These are phyloP conservation scores for Hucho hucho DNA, from an alignment of 2,113 vertebrate species.

Conservation along the genomic window DNA sequence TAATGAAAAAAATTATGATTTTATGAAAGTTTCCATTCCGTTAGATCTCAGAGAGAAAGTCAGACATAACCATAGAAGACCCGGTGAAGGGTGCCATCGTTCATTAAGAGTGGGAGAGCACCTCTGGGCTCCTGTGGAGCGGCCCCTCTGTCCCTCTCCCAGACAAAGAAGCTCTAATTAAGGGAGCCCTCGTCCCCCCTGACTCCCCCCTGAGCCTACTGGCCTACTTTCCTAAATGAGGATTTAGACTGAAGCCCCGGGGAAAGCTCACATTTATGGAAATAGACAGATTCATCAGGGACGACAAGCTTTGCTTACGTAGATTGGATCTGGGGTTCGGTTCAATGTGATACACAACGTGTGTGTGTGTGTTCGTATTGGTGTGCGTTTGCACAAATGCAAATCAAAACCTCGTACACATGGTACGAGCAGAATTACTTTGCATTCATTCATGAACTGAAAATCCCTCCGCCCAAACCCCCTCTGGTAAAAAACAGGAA, in stretches of 20 bases:
- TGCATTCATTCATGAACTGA: neutral
- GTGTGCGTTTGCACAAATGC: neutral
- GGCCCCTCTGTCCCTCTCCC: neutral
- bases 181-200: neutral
- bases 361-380: neutral
- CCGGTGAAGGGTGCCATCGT: neutral
- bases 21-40: neutral
- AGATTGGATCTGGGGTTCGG: neutral
- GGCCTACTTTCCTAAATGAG: conserved; percentile 9
- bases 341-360: neutral
- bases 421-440: neutral
- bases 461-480: neutral
- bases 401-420: neutral
- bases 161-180: conserved; percentile 1
- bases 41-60: neutral
- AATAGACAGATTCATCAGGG: neutral
- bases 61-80: neutral
- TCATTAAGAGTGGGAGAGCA: neutral
- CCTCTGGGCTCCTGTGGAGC: neutral
- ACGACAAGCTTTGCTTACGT: neutral
- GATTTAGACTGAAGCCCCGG: conserved; percentile 3
- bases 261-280: conserved; percentile 7
- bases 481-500: neutral
- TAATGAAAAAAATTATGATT: neutral
- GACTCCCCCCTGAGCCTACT: neutral